A percentile compares a stretch with the other conserved stretches of the same genome.
Evolutionary conservation across 2,888 invertebrate species (phyloP).

Genomic region (Phortica okadai): DNA sequence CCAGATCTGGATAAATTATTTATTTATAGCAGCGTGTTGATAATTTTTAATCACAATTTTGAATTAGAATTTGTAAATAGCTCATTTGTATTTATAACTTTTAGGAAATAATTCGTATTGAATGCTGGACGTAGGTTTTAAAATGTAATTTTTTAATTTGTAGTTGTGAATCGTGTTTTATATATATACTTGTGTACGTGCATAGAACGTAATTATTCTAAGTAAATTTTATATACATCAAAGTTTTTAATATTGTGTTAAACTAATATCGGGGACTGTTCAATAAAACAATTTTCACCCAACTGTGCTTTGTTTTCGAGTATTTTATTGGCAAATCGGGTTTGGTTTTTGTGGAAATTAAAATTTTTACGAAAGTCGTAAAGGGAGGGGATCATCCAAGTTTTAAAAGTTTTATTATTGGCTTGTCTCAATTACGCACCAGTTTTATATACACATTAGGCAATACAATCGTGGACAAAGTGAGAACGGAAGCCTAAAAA

Average conservation of each 20-base stretch:
- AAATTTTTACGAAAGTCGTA: not conserved
- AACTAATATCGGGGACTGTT: not conserved
- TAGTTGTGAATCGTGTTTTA: conserved; percentile 14
- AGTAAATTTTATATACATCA: not conserved
- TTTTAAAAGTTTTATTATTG: not conserved
- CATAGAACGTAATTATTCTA: not conserved
- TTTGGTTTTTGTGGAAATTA: not conserved
- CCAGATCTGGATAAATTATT: not conserved
- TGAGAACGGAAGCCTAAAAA: too few relatives aligned
- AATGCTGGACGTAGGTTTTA: not conserved
- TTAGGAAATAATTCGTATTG: not conserved
- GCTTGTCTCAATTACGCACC: too few relatives aligned
- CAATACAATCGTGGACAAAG: too few relatives aligned
- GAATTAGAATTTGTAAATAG: conserved; percentile 2
- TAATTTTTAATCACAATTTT: not conserved
- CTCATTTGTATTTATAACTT: not conserved
- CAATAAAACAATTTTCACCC: not conserved
- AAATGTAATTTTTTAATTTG: conserved; percentile 4
- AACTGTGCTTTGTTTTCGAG: not conserved
- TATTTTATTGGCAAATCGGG: too few relatives aligned
- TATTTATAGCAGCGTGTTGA: not conserved
- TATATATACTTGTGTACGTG: not conserved
- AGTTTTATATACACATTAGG: too few relatives aligned
- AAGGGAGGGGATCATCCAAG: not conserved
- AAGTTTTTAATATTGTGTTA: not conserved